These are phyloP conservation scores for Solea solea DNA, from an alignment of 2,113 vertebrate genomes.

Conservation along the genomic window DNA sequence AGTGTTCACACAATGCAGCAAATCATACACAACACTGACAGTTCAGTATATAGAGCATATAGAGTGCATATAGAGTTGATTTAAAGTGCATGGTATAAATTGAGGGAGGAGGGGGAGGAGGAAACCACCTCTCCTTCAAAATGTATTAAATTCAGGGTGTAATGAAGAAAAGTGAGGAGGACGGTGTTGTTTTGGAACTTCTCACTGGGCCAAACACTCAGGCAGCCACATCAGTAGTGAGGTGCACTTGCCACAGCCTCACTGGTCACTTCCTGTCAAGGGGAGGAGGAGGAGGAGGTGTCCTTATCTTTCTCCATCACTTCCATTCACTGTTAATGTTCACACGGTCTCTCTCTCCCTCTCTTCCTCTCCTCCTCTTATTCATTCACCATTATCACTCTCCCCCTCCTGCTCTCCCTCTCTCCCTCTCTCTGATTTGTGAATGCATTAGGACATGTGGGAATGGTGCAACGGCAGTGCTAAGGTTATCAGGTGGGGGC, in stretches of 20 bases:
- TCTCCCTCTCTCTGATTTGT: constrained; percentile 49
- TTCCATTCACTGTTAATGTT: constrained; percentile 77
- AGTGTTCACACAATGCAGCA: no score
- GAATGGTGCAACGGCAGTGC: constrained; percentile 69
- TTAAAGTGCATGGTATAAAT: no score
- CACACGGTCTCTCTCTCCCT: constrained; percentile 52
- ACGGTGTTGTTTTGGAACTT: constrained; percentile 15
- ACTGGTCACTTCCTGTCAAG: constrained; percentile 53
- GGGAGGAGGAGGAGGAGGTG: constrained; percentile 21
- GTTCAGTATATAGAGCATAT: no score
- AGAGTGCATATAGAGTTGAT: no score
- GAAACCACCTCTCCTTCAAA: no score
- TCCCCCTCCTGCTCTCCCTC: constrained; percentile 8
- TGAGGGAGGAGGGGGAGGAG: no score
- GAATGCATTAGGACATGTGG: constrained; percentile 78
- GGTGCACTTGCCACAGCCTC: constrained; percentile 37
- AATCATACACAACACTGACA: no score
- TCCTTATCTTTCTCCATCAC: constrained; percentile 70
- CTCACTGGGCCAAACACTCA: constrained; percentile 12
- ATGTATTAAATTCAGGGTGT: no score
- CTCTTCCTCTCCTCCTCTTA: constrained; percentile 32
- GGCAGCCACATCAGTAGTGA: constrained; percentile 30
- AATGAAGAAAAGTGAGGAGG: no score
- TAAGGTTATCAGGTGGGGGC: constrained; percentile 80
- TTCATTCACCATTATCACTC: constrained; percentile 46